Evolutionary conservation across 2,888 invertebrate species (phyloP).

Genomic region (Ligdia adustata): DNA sequence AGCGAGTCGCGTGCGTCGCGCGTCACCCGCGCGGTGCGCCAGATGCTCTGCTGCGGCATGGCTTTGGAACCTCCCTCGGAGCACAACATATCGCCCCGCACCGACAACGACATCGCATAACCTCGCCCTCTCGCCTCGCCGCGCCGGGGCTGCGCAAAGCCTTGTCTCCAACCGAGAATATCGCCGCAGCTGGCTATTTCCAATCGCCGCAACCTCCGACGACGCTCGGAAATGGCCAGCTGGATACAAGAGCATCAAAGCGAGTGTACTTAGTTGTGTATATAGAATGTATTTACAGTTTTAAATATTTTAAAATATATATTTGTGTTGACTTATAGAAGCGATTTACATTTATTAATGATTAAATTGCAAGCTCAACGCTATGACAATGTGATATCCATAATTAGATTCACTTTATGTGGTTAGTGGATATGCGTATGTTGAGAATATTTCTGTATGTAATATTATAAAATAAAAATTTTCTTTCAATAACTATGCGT

Average conservation of each 20-base stretch:
- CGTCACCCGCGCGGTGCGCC: constrained; percentile 65
- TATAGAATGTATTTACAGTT: constrained; percentile 48
- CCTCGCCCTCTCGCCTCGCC: constrained; percentile 22
- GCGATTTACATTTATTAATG: constrained; percentile 22
- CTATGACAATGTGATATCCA: neutral
- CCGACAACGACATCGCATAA: constrained; percentile 52
- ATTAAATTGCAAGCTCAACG: constrained; percentile 9
- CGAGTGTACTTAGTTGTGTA: constrained; percentile 60
- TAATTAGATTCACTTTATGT: constrained; percentile 4
- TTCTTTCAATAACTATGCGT: no score
- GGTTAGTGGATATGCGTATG: no score
- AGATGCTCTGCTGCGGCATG: constrained; percentile 73
- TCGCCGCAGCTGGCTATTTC: constrained; percentile 58
- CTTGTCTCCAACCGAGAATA: constrained; percentile 34
- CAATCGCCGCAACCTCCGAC: constrained; percentile 35
- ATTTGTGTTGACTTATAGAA: constrained; percentile 22
- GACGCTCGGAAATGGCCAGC: constrained; percentile 57
- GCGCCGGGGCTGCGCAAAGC: constrained; percentile 23
- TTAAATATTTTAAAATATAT: constrained; percentile 24
- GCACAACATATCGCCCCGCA: constrained; percentile 53
- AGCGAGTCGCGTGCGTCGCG: constrained; percentile 66
- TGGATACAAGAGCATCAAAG: constrained; percentile 45
- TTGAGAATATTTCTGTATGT: constrained; percentile 34
- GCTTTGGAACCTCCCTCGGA: constrained; percentile 66
- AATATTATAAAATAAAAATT: constrained; percentile 33